Evolutionary conservation across 2,888 invertebrate species (phyloP).

Genomic region (Oasisia sp.): DNA sequence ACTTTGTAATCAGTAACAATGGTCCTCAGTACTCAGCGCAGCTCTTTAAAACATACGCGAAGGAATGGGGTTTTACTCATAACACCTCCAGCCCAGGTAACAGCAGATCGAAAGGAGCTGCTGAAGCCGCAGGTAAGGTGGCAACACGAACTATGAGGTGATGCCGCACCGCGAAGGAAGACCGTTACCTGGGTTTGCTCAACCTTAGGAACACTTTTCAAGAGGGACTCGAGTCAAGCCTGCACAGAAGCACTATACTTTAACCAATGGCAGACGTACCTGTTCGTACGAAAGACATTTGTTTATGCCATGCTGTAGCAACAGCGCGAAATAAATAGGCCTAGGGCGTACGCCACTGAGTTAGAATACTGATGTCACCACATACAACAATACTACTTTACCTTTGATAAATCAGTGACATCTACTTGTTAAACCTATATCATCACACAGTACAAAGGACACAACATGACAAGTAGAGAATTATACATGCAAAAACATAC

Average conservation of each 20-base stretch:
- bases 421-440: too few species aligned
- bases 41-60: conserved; percentile 35
- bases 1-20: conserved; percentile 38
- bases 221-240: background rate
- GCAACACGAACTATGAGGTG: conserved; percentile 39
- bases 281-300: too few species aligned
- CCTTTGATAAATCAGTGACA: too few species aligned
- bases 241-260: background rate
- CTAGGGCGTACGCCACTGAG: too few species aligned
- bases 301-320: too few species aligned
- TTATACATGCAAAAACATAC: too few species aligned
- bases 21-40: conserved; percentile 36
- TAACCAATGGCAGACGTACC: too few species aligned
- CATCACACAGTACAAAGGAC: too few species aligned
- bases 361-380: too few species aligned
- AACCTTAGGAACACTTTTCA: background rate
- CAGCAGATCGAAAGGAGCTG: conserved; percentile 41
- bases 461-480: too few species aligned
- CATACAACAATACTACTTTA: too few species aligned
- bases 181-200: background rate
- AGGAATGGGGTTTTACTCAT: conserved; percentile 40
- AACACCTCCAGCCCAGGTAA: conserved; percentile 38
- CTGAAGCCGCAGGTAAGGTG: conserved; percentile 42
- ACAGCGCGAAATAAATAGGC: too few species aligned
- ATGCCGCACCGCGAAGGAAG: background rate